Conservation (phyloP, 2,113 vertebrate species). For the Mungos mungo region DNA sequence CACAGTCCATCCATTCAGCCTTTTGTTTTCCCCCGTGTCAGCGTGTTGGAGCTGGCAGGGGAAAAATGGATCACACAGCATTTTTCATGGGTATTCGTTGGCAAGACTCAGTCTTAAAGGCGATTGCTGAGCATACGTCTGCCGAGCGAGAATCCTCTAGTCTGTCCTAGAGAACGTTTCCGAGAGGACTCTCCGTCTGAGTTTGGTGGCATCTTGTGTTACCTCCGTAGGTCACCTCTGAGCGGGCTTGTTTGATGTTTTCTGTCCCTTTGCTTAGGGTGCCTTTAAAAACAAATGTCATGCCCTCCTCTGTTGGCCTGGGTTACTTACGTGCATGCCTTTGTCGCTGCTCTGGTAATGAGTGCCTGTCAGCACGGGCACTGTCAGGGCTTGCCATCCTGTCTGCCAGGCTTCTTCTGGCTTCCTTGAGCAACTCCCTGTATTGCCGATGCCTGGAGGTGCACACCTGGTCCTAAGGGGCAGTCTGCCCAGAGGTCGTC, state of each 20-base stretch:
- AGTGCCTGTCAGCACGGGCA: background rate
- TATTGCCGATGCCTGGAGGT: background rate
- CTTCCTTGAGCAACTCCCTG: background rate
- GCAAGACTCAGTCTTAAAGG: background rate
- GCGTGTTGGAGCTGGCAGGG: constrained; percentile 63
- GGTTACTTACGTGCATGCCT: background rate
- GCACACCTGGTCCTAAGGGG: background rate
- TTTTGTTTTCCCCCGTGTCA: constrained; percentile 43
- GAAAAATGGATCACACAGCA: constrained; percentile 50
- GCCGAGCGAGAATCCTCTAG: background rate
- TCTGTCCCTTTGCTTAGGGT: background rate
- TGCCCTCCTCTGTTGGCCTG: background rate
- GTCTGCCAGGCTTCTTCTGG: background rate
- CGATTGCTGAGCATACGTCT: background rate
- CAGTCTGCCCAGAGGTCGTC: background rate
- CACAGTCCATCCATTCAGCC: background rate
- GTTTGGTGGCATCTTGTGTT: background rate
- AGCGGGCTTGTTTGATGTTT: background rate
- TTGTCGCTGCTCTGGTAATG: constrained; percentile 1
- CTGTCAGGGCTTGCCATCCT: background rate
- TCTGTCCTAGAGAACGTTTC: background rate
- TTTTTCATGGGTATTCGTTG: constrained; percentile 47
- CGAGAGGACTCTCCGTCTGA: background rate
- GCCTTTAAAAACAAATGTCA: background rate
- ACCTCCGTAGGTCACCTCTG: background rate